Base-by-base conservation (phyloP, 2,797 vertebrate species). In the Acanthornis magna region DNA sequence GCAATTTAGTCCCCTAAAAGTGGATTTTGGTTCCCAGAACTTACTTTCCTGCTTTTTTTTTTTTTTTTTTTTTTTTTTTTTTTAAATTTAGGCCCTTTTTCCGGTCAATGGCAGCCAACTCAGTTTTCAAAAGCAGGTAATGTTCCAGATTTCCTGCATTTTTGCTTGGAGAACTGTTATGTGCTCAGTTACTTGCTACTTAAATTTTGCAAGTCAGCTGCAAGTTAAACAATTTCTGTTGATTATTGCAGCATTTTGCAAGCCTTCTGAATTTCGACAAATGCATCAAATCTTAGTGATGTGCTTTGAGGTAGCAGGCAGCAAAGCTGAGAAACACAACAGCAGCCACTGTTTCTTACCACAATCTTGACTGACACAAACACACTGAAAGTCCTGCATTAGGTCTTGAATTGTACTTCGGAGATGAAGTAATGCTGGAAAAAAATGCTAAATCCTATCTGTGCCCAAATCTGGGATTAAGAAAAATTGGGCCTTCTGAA, bases 11-110 rank as follows among this genome's bases (percentile, higher is more conserved):
- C 19, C 4, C 14, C 34, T 60, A 19, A 47, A 42, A 38, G 19
- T 1, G 63, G 21, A 34, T 30, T 42, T 85, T 34, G 50, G 13
- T 43, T 78, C 60, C 62, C 81, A 76, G 67, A 45, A 97, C 98
- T 97, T 98, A 99, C 99, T 99, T 99, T 99, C 99, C 96, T 99
- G 97, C 93, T 99, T 99, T 96, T 99, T 99, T 98, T 99, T 99
- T 43, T 76, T 62, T 99, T 99, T 98, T 99, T 99, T 43, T 76
- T 62, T 99, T 43, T 76, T 99, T 99, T 96, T 99, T 99, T 98
- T 99, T 99, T 43, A 70, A 38, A 38, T 38, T 38, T 38, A 12
- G 38, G 38, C 38, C 5, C 38, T 38, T 38, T 38, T 38, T 38
- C 53, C 99, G 96, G 97, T 99, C 99, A 83, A 99, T 99, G 90